Base-by-base conservation (phyloP, 2,888 invertebrate species). In the Adineta ricciae region DNA sequence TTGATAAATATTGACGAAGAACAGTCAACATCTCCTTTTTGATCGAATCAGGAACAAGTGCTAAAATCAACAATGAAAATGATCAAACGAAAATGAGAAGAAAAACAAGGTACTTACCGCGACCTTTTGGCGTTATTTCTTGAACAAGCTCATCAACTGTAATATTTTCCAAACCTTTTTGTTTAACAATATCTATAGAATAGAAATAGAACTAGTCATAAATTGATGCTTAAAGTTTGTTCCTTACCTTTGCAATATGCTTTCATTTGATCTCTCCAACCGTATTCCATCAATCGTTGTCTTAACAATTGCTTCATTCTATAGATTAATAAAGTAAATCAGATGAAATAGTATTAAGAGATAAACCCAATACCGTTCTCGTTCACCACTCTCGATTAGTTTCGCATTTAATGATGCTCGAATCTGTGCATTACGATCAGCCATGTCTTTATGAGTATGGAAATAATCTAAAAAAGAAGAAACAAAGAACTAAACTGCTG, bases 191-290 rank as follows among this genome's bases (percentile, higher is more conserved):
- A 27, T 93, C 93, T 90, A 87, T 50, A 88, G 88, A 85, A 86
- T 38, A 86, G 84, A 83, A 38, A 83, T 78, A 64, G 78, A 83
- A 27, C 8, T 56, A n/a, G 5, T 64, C 9, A 32, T 11, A 11
- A 46, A 46, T 46, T 8, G 46, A 46, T 64, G 4, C 3, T 32
- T 8, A 2, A 64, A 32, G 27, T 27, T 38, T n/a, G 11, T 73
- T 86, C n/a, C 14, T n/a, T 78, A 89, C 95, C 95, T 88, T 96
- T 93, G 89, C 96, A 95, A 83, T 95, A 93, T 88, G 95, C 92
- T 89, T 95, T 93, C 0, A 97, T 94, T 91, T 96, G 94, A 90
- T 96, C 96, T 88, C 94, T 93, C 96, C 97, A 97, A 0, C 96
- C 96, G 90, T 96, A 96, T 91, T 96, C 96, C 56, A 95, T 94